Base-by-base conservation (phyloP, 2,113 vertebrate species). In the Zosterops lateralis region DNA sequence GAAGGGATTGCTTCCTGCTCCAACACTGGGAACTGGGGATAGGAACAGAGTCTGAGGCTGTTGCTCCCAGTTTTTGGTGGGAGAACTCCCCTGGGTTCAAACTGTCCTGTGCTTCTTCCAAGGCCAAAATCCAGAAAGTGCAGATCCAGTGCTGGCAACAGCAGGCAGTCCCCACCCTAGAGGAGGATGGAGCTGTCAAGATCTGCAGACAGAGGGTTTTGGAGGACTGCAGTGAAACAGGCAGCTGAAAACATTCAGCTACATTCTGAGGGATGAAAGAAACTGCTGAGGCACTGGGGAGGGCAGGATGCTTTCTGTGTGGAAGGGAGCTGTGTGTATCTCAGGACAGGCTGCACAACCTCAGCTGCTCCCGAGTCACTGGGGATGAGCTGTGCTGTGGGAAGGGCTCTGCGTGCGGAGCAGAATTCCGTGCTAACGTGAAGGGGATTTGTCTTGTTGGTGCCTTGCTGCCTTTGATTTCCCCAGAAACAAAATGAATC, bases 401-500 rank as follows among this genome's bases (percentile, higher is more conserved):
- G 36, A 57, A 90, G 44, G 65, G 50, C 42, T 45, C 24, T 12
- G 25, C 0, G 0, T 40, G 62, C 3, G 0, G 45, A 71, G 74
- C 31, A 84, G 14, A 47, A 5, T n/a, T 75, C 22, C 2, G 1
- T 24, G 42, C 45, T 42, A 20, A 32, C 5, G 0, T 7, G 57
- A 22, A 82, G 32, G 18, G 8, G 44, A 25, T 77, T 76, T 58
- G 40, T 91, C 72, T 83, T 31, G 10, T 25, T 36, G 34, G 34
- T 73, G 34, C 42, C 71, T 86, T 2, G 0, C 66, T 1, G 5
- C 66, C 67, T 88, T 88, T 44, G 47, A 80, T 87, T 92, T 85
- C 90, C 62, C 64, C 75, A 29, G 58, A 47, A 96, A 75, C 17
- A 77, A 80, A 83, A 25, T 8, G 14, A 51, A 48, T 62, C 47